Evolutionary conservation across 2,888 invertebrate genomes (phyloP), one percentile per base, ranked within the genome.

Genomic region (Lamellibrachia satsuma): DNA sequence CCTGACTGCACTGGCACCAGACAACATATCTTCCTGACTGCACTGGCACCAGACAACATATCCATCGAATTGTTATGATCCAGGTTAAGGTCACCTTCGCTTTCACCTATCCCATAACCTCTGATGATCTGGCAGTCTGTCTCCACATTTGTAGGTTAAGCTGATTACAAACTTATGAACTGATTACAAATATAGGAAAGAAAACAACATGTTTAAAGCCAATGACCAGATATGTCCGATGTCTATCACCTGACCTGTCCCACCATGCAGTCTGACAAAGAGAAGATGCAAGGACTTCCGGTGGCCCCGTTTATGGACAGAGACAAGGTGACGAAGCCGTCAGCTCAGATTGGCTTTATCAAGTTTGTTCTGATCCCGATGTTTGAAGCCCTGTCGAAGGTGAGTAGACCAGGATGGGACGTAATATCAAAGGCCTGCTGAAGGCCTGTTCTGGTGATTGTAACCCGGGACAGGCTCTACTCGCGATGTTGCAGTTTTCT

Each of bases 291-390:
- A 93, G 96, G 97, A 8, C 94, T 97, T 51, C 97, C 97, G 0
- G 96, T 96, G 11, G 96, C 97, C 0, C 96, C 96, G 0, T 96
- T 96, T 94, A 97, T 97, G 97, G 97, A 97, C 95, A 93, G 96
- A 92, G 96, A 96, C 93, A 96, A 96, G 93, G 96, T 97, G 39
- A 96, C 96, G 39, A 97, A 97, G 93, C 95, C 96, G 6, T 95
- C 96, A 6, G 96, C 96, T 1, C 96, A 97, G 94, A 96, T 96
- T 91, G 96, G 96, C 7, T 97, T 97, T 95, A 97, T 97, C 92
- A 96, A 96, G 94, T 96, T 96, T 94, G 96, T 97, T 52, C 95
- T 96, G 52, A 95, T 96, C 90, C 97, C 97, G 6, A 96, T 97
- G 96, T 97, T 96, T 94, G 96, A 96, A 93, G 91, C 94, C 1